Base-by-base conservation (phyloP, 1,140 invertebrate genomes). In the Brevipalpus yothersi region DNA sequence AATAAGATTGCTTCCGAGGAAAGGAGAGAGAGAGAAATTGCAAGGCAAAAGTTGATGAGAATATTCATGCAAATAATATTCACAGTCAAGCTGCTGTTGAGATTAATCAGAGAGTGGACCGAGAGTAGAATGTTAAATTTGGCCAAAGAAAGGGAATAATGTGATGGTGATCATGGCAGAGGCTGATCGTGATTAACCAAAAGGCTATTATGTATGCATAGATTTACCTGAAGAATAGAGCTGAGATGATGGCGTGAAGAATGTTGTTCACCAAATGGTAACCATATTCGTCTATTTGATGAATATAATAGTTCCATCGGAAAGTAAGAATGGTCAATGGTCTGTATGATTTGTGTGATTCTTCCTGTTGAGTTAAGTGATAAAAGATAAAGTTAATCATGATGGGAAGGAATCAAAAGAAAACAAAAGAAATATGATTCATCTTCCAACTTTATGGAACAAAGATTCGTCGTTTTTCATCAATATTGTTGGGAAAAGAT, bases 281-380 rank as follows among this genome's bases (percentile, higher is more conserved):
- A 58, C 86, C 86, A 78, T 83, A 81, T 39, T 88, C 86, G 67
- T 85, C 81, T 66, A 89, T 78, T 63, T 85, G 86, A 67, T 86
- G 84, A 53, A 91, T 72, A 55, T 82, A 69, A 73, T 90, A 89
- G 75, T 92, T 92, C 68, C 85, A 81, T 68, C 88, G 82, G 73
- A 91, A 94, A 66, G 86, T 89, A 61, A 92, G 77, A 61, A 92
- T 87, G 68, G 85, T 89, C 63, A 93, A 74, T 31, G 89, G 89
- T 59, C 89, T 78, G 70, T 91, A 94, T 15, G 86, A 91, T 71
- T 91, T 91, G 75, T 93, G 89, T 67, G 87, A 91, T 72, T 91
- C 86, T 73, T 92, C 88, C 85, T 89, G 77, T 58, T 77, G 74
- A 13, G 41, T 41, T 43, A 57, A 58, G 15, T 60, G 5, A 23